Conservation (phyloP, 2,888 invertebrate species). For the Scaptodrosophila latifasciaeformis region DNA sequence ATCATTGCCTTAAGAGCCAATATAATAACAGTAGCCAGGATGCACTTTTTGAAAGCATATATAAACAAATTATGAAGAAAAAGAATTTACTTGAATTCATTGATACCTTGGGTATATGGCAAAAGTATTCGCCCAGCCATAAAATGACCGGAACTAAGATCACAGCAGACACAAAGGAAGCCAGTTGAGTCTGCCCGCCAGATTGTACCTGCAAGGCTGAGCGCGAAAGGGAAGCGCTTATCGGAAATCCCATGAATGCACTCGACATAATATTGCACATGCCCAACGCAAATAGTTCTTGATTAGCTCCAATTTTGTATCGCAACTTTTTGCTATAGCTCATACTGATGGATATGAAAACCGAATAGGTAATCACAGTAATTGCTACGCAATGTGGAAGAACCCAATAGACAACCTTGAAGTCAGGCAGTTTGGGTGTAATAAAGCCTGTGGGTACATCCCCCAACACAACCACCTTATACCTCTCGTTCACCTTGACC, state of each 20-base stretch:
- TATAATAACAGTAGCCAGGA: conserved; percentile 81
- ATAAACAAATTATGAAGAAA: background rate
- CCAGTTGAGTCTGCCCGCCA: conserved; percentile 86
- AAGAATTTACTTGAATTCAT: background rate
- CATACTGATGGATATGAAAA: conserved; percentile 83
- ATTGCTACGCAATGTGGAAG: conserved; percentile 79
- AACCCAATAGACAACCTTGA: conserved; percentile 77
- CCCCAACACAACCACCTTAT: conserved; percentile 79
- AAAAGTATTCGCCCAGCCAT: conserved; percentile 86
- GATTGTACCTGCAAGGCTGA: conserved; percentile 83
- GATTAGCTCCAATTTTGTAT: conserved; percentile 82
- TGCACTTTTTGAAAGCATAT: conserved; percentile 76
- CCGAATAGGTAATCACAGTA: conserved; percentile 82
- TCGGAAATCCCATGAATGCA: conserved; percentile 80
- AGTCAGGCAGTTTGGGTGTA: conserved; percentile 76
- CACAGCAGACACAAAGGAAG: conserved; percentile 83
- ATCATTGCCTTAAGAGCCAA: conserved; percentile 86
- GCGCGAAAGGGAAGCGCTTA: conserved; percentile 80
- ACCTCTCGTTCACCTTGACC: conserved; percentile 76
- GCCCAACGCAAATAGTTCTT: conserved; percentile 82
- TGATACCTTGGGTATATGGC: conserved; percentile 80
- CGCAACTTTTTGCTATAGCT: conserved; percentile 82
- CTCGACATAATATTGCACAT: conserved; percentile 81
- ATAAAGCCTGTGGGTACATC: conserved; percentile 83
- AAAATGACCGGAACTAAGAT: conserved; percentile 83